Conservation (phyloP, 2,888 invertebrate species). For the Hyalella azteca region DNA sequence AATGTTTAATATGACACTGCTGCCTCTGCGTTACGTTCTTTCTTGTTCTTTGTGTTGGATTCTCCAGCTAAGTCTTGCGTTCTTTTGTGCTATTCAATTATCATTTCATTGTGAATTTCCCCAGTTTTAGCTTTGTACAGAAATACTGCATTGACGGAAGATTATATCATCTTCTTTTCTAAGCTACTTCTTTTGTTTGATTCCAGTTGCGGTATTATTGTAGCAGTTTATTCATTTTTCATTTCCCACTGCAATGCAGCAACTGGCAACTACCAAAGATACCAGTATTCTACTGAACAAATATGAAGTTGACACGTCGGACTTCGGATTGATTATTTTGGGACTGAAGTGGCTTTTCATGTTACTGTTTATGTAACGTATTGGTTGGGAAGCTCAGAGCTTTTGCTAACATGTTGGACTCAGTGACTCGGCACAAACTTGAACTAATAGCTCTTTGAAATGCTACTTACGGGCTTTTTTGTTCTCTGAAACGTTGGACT, state of each 20-base stretch:
- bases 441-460: too few relatives aligned
- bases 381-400: too few relatives aligned
- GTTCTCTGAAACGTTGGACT: too few relatives aligned
- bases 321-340: too few relatives aligned
- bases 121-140: slow-evolving; percentile 24
- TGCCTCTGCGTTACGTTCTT: neutral
- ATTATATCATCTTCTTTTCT: neutral
- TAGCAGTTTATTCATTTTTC: slow-evolving; percentile 15
- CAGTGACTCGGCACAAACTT: too few relatives aligned
- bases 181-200: neutral
- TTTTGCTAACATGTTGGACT: too few relatives aligned
- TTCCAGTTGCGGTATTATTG: slow-evolving; percentile 27
- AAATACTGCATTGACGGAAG: neutral
- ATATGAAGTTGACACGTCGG: too few relatives aligned
- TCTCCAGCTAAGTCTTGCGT: too few relatives aligned
- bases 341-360: too few relatives aligned
- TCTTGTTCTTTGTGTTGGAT: neutral
- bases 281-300: slow-evolving; percentile 30
- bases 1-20: neutral
- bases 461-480: too few relatives aligned
- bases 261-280: slow-evolving; percentile 35
- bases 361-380: too few relatives aligned
- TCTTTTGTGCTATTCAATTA: too few relatives aligned
- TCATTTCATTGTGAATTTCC: slow-evolving; percentile 12
- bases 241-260: slow-evolving; percentile 5